phyloP scores from a whole-genome alignment of 2,888 invertebrate species.

The Coenonympha glycerion region DNA sequence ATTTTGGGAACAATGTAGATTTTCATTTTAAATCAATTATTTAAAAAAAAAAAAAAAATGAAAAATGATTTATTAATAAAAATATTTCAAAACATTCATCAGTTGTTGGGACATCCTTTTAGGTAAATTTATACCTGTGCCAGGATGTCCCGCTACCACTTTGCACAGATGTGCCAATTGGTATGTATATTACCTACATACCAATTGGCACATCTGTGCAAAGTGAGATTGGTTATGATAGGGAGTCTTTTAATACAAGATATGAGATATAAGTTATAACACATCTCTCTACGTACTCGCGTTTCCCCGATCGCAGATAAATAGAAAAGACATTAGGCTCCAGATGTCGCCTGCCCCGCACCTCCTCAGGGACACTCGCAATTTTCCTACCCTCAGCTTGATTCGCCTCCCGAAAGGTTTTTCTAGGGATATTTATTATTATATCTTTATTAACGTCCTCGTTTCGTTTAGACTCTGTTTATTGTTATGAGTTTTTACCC shows the following conservation, averaged over 20 bases:
- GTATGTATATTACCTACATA: too few species aligned
- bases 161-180: constrained; percentile 21
- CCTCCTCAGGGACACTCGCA: constrained; percentile 67
- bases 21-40: constrained; percentile 10
- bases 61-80: too few species aligned
- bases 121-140: too few species aligned
- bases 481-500: constrained; percentile 57
- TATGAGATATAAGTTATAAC: constrained; percentile 33
- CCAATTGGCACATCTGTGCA: constrained; percentile 22
- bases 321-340: constrained; percentile 67
- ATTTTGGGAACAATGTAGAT: too few species aligned
- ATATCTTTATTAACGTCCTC: constrained; percentile 70
- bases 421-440: constrained; percentile 71
- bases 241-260: constrained; percentile 22
- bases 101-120: too few species aligned
- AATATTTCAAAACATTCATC: too few species aligned
- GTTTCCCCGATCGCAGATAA: constrained; percentile 66
- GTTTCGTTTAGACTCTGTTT: constrained; percentile 56
- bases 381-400: constrained; percentile 73
- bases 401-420: constrained; percentile 72
- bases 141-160: too few species aligned
- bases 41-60: too few species aligned
- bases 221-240: constrained; percentile 19
- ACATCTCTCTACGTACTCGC: constrained; percentile 37
- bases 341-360: constrained; percentile 62